Evolutionary conservation across 1,140 invertebrate genomes (phyloP), one percentile per base, ranked within the genome.

Genomic region (Cataglyphis hispanica): DNA sequence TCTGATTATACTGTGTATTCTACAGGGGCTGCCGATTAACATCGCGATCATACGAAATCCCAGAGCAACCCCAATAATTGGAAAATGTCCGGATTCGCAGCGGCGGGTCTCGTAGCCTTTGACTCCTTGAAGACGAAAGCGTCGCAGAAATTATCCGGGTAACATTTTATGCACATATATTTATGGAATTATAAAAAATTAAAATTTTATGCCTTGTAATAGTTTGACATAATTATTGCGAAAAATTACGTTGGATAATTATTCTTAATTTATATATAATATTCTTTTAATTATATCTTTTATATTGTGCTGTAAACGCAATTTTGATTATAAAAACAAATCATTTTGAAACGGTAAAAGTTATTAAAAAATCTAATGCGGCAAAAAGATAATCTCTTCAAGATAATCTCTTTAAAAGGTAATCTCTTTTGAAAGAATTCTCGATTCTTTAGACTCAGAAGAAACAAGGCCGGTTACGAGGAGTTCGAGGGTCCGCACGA

Each of bases 401-500:
- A 69, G n/a, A 27, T 37, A 46, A 60, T 34, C 37, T 58, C 56
- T 58, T 58, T 72, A n/a, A n/a, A 76, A 69, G n/a, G n/a, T 37
- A 46, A 60, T 34, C 37, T 58, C 56, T 58, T 58, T 72, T 31
- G 16, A 72, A 58, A 43, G 5, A 2, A 46, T 1, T 3, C 1
- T 50, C 6, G 63, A 43, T 13, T 22, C 7, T 74, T 10, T 25
- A 92, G 91, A 78, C 77, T 91, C 1, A 87, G 63, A 84, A 92
- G 91, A 81, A 89, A 66, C 58, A 92, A 93, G 84, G 89, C 91
- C 58, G 95, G 95, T 81, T 96, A 96, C 92, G 96, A 97, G 85
- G 96, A 97, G 92, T 97, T 97, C 89, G 96, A 96, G 89, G 94
- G 95, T 93, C 85, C 93, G 80, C 94, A 95, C 86, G 95, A 95